Conservation (phyloP, 2,888 invertebrate genomes). For the Patella caerulea region DNA sequence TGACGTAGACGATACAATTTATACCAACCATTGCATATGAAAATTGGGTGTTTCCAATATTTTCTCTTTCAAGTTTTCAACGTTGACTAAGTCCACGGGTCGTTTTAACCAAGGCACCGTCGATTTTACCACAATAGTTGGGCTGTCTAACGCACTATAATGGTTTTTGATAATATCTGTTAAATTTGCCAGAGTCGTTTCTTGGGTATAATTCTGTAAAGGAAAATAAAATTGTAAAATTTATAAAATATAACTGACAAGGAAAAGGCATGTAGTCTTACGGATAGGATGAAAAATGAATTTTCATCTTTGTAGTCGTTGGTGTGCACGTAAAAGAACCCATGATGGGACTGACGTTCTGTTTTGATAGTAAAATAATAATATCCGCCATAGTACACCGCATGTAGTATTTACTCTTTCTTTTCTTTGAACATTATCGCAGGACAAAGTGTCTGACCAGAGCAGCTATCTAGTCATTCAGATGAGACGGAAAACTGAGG, state of each 20-base stretch:
- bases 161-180: background rate
- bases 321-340: too few relatives aligned
- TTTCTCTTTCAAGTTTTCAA: background rate
- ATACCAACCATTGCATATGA: background rate
- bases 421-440: too few relatives aligned
- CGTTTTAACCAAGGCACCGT: conserved; percentile 2
- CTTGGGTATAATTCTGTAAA: background rate
- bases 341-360: too few relatives aligned
- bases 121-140: background rate
- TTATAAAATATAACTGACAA: background rate
- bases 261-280: background rate
- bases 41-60: background rate
- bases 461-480: too few relatives aligned
- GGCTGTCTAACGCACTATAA: background rate
- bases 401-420: too few relatives aligned
- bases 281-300: too few relatives aligned
- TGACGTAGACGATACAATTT: too few relatives aligned
- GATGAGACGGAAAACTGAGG: too few relatives aligned
- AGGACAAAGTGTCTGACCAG: too few relatives aligned
- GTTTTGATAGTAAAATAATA: too few relatives aligned
- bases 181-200: background rate
- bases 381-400: too few relatives aligned
- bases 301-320: too few relatives aligned
- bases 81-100: background rate
- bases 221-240: background rate